These are phyloP conservation scores for Pimpla rufipes DNA, from an alignment of 2,888 invertebrate genomes.

Conservation along the genomic window DNA sequence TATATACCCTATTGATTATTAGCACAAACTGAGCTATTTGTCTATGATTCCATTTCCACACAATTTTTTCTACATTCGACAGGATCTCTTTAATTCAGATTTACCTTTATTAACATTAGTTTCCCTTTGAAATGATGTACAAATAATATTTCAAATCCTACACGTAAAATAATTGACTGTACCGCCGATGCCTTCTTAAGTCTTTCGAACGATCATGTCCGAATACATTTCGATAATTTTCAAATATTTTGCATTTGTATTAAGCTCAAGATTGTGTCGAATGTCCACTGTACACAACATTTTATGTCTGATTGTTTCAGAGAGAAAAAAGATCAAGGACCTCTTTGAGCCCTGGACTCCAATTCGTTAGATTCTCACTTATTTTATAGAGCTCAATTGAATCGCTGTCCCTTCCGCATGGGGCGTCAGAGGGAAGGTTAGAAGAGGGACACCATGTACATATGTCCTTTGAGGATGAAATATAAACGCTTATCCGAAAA, in stretches of 20 bases:
- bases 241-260: slow-evolving; percentile 25
- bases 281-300: too few relatives aligned
- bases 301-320: slow-evolving; percentile 69
- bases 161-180: too few relatives aligned
- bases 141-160: too few relatives aligned
- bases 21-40: too few relatives aligned
- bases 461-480: slow-evolving; percentile 53
- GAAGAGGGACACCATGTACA: slow-evolving; percentile 60
- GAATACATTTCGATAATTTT: too few relatives aligned
- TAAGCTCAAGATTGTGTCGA: slow-evolving; percentile 26
- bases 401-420: slow-evolving; percentile 41
- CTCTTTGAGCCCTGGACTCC: slow-evolving; percentile 76
- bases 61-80: too few relatives aligned
- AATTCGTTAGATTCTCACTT: slow-evolving; percentile 75
- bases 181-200: too few relatives aligned
- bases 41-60: too few relatives aligned
- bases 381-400: slow-evolving; percentile 63
- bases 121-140: too few relatives aligned
- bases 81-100: too few relatives aligned
- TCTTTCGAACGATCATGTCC: neutral
- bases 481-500: slow-evolving; percentile 53
- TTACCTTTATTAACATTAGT: too few relatives aligned
- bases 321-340: slow-evolving; percentile 74
- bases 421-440: slow-evolving; percentile 31
- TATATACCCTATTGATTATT: too few relatives aligned